A percentile compares a stretch with the other conserved stretches of the same genome.
phyloP scores from a whole-genome alignment of 2,797 vertebrate species.

The Pempheris klunzingeri region DNA sequence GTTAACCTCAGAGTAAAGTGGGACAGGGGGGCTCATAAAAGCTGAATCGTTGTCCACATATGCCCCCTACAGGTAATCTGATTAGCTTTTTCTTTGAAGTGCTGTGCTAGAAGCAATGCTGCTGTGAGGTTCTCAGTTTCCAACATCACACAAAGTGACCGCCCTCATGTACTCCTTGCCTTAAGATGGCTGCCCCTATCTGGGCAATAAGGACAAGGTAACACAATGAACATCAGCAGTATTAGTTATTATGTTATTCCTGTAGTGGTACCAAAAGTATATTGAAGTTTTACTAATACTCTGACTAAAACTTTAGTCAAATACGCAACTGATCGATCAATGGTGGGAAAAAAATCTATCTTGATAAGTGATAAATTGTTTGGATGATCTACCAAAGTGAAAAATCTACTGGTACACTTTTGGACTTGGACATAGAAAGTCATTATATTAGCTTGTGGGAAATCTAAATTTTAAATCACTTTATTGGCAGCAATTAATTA shows the following conservation, averaged over 20 bases:
- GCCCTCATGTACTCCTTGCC: neutral
- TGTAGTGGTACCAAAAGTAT: neutral
- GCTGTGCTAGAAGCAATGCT: neutral
- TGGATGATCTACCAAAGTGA: neutral
- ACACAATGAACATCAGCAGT: neutral
- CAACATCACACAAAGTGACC: constrained; percentile 33
- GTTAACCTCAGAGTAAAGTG: constrained; percentile 47
- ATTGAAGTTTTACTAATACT: neutral
- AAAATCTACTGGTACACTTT: neutral
- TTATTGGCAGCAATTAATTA: neutral
- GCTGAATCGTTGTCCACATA: constrained; percentile 31
- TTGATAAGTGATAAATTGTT: neutral
- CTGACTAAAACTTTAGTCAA: neutral
- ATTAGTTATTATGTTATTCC: neutral
- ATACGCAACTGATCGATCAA: neutral
- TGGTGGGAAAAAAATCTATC: no score
- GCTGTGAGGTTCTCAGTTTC: constrained; percentile 31
- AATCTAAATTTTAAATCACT: no score
- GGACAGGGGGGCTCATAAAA: constrained; percentile 37
- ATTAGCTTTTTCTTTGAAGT: constrained; percentile 38
- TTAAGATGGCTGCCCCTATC: constrained; percentile 17
- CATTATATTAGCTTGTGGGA: neutral
- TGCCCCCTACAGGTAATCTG: constrained; percentile 73
- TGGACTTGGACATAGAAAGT: neutral
- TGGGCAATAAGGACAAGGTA: neutral